Base-by-base conservation (phyloP, 1,140 invertebrate genomes). In the Pararge aegeria region DNA sequence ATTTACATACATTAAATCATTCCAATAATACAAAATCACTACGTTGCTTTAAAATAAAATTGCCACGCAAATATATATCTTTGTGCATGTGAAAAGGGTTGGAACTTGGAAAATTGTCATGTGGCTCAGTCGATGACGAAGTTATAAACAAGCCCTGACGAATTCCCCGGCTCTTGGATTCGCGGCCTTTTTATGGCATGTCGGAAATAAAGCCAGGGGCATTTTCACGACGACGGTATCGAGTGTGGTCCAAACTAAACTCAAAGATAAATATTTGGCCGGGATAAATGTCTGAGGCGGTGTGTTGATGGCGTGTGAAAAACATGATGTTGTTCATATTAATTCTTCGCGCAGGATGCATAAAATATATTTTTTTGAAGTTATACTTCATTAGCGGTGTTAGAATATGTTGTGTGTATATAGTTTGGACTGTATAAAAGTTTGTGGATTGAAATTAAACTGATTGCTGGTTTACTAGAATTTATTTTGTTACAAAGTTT, bases 151-250 rank as follows among this genome's bases (percentile, higher is more conserved):
- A 68, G 62, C 52, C 63, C 54, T 58, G 57, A 64, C 60, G 63
- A 70, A 69, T 67, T 68, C 63, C 69, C 51, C 52, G 51, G 60
- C 40, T 63, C 66, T 69, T 65, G 66, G 59, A 63, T 46, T 66
- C 61, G 55, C 46, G 58, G 62, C 58, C 54, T 74, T 72, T 73
- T 72, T 69, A 75, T 61, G 56, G 72, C 60, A 55, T 64, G 57
- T 61, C 71, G 72, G 69, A 72, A 73, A 72, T 67, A 71, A 66
- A 74, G 66, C 66, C 59, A 66, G 52, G 57, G 62, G 62, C 53
- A 53, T 53, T 73, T 70, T 60, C 60, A 42, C 55, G 55, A 52
- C 60, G 49, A 64, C 60, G 54, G 54, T 59, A 59, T 67, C 29
- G 60, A 5, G 13, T 51, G 34, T 67, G 64, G 64, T 64, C 13